Percentiles rank a stretch among this genome's conserved stretches.
phyloP scores from a whole-genome alignment of 2,797 vertebrate species.

The Todus mexicanus region DNA sequence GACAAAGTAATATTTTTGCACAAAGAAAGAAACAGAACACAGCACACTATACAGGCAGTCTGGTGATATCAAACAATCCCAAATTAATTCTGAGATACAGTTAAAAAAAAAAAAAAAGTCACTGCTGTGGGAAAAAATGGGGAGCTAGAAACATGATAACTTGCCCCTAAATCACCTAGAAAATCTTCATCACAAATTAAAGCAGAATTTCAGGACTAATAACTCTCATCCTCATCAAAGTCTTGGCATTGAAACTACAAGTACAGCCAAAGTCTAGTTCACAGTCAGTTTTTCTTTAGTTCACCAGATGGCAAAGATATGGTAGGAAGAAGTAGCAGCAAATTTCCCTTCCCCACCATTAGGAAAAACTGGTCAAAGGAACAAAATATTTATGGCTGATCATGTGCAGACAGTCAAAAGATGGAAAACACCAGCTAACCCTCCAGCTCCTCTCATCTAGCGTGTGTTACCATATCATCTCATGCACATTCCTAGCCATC shows the following conservation, averaged over 20 bases:
- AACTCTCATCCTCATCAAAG: accelerated
- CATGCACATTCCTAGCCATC: slow-evolving; percentile 10
- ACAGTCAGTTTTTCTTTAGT: not conserved
- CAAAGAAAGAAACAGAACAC: not conserved
- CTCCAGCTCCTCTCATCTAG: not conserved
- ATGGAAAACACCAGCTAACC: not conserved
- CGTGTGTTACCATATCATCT: not conserved
- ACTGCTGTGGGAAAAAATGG: not conserved
- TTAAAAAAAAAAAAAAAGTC: not conserved
- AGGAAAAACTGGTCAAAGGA: not conserved
- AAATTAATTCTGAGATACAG: not conserved
- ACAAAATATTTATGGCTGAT: not conserved
- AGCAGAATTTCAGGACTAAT: not conserved
- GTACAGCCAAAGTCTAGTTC: not conserved
- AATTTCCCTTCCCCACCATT: not conserved
- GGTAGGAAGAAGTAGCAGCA: not conserved
- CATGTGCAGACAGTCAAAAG: not conserved
- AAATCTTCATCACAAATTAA: not conserved
- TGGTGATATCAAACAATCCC: not conserved
- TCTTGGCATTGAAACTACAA: not conserved
- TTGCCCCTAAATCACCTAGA: not conserved
- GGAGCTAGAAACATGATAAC: not conserved
- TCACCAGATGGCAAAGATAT: not conserved
- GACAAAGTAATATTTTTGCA: not conserved
- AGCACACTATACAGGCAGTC: not conserved